Conservation (phyloP, 1,140 invertebrate species). For the Cydia strobilella region DNA sequence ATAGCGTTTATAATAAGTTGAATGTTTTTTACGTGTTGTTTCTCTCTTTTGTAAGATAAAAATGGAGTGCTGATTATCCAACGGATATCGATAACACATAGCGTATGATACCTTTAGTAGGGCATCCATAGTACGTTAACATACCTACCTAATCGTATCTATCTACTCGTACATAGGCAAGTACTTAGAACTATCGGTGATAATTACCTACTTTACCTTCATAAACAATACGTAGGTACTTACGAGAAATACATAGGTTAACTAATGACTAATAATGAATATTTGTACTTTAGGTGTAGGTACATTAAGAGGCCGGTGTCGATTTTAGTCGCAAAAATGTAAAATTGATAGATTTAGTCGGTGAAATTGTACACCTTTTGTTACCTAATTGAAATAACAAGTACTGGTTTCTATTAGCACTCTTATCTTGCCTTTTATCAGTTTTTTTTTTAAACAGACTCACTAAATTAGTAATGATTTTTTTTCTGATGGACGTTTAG, state of each 20-base stretch:
- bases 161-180: not conserved
- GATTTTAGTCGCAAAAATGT: too few relatives aligned
- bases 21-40: slow-evolving; percentile 11
- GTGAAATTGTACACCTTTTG: too few relatives aligned
- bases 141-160: not conserved
- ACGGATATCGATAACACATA: slow-evolving; percentile 42
- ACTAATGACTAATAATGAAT: not conserved
- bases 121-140: not conserved
- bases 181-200: not conserved
- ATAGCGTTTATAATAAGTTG: not conserved
- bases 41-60: slow-evolving; percentile 35
- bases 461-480: too few relatives aligned
- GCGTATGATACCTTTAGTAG: slow-evolving; percentile 23
- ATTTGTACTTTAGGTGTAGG: not conserved
- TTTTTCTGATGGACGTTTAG: too few relatives aligned
- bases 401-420: too few relatives aligned
- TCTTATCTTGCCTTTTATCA: too few relatives aligned
- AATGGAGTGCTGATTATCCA: slow-evolving; percentile 38
- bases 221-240: not conserved
- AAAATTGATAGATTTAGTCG: too few relatives aligned
- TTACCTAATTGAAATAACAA: too few relatives aligned
- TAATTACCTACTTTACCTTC: not conserved
- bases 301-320: too few relatives aligned
- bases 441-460: too few relatives aligned
- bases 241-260: not conserved